phyloP scores from a whole-genome alignment of 2,888 invertebrate species.

The Lottia scabra region DNA sequence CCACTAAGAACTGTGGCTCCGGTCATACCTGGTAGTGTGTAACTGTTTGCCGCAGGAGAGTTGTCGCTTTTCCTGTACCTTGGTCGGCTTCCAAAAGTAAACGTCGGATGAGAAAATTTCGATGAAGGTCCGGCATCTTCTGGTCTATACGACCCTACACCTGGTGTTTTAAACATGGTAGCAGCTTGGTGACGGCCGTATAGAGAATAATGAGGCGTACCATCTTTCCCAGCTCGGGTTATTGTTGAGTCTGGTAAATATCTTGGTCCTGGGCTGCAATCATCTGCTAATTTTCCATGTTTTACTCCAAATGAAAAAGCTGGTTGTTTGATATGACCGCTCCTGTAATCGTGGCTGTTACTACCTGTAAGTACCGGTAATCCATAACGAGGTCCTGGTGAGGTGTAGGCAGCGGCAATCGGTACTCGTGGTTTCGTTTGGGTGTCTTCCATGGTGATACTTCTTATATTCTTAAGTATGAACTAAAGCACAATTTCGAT shows the following conservation, averaged over 20 bases:
- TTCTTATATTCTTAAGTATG: too few relatives aligned
- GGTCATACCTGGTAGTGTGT: slow-evolving; percentile 61
- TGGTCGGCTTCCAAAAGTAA: slow-evolving; percentile 64
- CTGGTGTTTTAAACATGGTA: slow-evolving; percentile 57
- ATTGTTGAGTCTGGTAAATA: slow-evolving; percentile 53
- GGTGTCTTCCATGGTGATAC: slow-evolving; percentile 48
- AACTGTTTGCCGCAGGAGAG: slow-evolving; percentile 66
- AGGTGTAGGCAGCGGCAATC: slow-evolving; percentile 64
- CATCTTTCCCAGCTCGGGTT: slow-evolving; percentile 61
- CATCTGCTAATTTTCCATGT: slow-evolving; percentile 60
- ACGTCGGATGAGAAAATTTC: slow-evolving; percentile 53
- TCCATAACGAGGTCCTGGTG: slow-evolving; percentile 66
- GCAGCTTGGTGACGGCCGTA: slow-evolving; percentile 51
- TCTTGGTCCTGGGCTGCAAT: slow-evolving; percentile 63
- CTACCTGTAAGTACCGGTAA: slow-evolving; percentile 63
- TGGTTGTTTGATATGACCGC: slow-evolving; percentile 58
- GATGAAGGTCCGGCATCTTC: slow-evolving; percentile 57
- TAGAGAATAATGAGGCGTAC: slow-evolving; percentile 65
- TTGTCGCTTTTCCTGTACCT: slow-evolving; percentile 58
- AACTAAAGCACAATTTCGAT: too few relatives aligned
- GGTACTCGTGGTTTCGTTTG: slow-evolving; percentile 61
- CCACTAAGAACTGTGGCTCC: slow-evolving; percentile 64
- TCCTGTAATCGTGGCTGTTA: slow-evolving; percentile 61
- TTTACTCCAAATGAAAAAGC: slow-evolving; percentile 60
- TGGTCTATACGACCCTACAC: slow-evolving; percentile 67